Percentiles rank a stretch among this genome's conserved stretches.
Evolutionary conservation across 2,888 invertebrate genomes (phyloP).

Genomic region (Ophion slaviceki): DNA sequence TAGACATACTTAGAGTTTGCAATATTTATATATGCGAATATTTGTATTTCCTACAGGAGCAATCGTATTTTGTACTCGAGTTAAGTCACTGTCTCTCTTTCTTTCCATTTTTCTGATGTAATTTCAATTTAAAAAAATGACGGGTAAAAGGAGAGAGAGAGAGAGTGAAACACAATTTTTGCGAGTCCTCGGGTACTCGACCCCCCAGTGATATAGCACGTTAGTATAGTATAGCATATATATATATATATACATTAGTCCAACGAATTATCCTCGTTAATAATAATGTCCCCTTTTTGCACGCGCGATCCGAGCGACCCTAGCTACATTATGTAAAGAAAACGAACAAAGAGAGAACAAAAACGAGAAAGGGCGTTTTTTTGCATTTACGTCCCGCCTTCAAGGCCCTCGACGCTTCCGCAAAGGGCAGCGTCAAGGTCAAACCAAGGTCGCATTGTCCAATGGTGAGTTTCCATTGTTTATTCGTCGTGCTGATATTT

Average conservation of each 20-base stretch:
- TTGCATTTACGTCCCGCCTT: too few species aligned
- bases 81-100: conserved; percentile 21
- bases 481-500: too few species aligned
- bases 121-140: too few species aligned
- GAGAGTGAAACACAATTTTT: conserved; percentile 11
- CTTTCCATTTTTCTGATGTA: background rate
- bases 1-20: conserved; percentile 22
- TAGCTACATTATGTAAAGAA: background rate
- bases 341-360: too few species aligned
- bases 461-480: too few species aligned
- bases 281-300: too few species aligned
- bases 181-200: background rate
- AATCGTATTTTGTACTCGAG: conserved; percentile 47
- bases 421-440: too few species aligned
- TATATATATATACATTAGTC: background rate
- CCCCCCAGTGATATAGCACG: background rate
- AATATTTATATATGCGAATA: conserved; percentile 59
- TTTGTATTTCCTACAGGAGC: conserved; percentile 35
- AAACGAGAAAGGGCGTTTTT: too few species aligned
- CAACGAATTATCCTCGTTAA: background rate
- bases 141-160: too few species aligned
- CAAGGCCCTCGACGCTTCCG: too few species aligned
- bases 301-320: too few species aligned
- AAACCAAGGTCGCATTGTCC: too few species aligned
- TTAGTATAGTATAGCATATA: background rate